Evolutionary conservation across 2,888 invertebrate genomes (phyloP).

Genomic region (Amitus sp.): DNA sequence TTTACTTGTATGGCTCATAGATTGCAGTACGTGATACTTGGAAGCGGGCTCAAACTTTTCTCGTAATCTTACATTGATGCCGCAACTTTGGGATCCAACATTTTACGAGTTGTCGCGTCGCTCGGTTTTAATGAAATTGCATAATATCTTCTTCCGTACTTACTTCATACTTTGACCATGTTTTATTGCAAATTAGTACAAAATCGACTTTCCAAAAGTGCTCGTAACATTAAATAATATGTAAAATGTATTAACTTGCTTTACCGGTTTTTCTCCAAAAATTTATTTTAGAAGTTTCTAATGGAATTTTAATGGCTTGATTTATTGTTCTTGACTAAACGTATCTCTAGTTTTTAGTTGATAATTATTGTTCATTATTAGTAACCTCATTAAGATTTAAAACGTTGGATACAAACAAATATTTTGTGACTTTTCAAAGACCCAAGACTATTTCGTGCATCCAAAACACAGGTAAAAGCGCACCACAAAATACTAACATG

Average conservation of each 20-base stretch:
- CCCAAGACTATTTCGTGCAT: too few species aligned
- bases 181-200: background rate
- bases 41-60: constrained; percentile 50
- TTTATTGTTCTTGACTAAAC: background rate
- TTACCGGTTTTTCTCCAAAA: background rate
- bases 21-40: constrained; percentile 6
- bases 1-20: constrained; percentile 8
- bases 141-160: constrained; percentile 1
- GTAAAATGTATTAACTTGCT: too few species aligned
- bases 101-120: constrained; percentile 39
- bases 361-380: too few species aligned
- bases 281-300: background rate
- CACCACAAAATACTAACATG: too few species aligned
- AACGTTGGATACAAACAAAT: too few species aligned
- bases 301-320: background rate
- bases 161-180: background rate
- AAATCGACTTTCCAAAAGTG: background rate
- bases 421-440: too few species aligned
- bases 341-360: too few species aligned
- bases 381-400: too few species aligned
- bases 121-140: constrained; percentile 11
- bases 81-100: constrained; percentile 25
- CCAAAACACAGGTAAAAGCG: too few species aligned
- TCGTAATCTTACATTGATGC: constrained; percentile 36
- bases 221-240: background rate